Evolutionary conservation across 2,797 vertebrate species (phyloP).

Genomic region (Bovichtus variegatus): DNA sequence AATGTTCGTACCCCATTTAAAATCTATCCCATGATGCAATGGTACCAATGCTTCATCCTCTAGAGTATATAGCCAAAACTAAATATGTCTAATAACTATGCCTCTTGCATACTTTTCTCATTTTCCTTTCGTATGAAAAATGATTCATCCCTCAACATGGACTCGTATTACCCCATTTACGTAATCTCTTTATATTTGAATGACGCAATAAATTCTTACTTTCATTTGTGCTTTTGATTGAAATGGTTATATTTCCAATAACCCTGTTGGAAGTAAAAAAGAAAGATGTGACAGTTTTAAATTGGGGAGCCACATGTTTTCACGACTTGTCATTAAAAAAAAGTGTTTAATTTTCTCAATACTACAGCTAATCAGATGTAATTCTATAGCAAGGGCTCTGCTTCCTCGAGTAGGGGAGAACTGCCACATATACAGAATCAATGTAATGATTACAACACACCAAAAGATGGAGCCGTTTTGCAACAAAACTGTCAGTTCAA

Average conservation of each 20-base stretch:
- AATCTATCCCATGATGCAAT: background rate
- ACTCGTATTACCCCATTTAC: background rate
- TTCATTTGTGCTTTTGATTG: constrained; percentile 49
- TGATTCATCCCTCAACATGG: too few species aligned
- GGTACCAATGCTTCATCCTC: background rate
- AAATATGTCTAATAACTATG: too few species aligned
- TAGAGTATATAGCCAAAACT: background rate
- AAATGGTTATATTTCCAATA: background rate
- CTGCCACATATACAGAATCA: constrained; percentile 60
- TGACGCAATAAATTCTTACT: constrained; percentile 19
- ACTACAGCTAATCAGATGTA: background rate
- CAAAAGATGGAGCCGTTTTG: constrained; percentile 76
- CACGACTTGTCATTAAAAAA: background rate
- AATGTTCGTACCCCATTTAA: background rate
- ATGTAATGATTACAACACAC: constrained; percentile 54
- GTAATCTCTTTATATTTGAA: background rate
- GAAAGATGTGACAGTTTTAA: background rate
- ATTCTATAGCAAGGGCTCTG: background rate
- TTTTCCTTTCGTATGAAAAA: too few species aligned
- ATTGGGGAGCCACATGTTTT: background rate
- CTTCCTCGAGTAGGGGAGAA: background rate
- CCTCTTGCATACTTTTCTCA: too few species aligned
- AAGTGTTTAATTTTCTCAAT: background rate
- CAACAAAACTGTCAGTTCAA: constrained; percentile 34
- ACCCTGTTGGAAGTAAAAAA: background rate